phyloP scores from a whole-genome alignment of 2,888 invertebrate genomes.

The Bembecia ichneumoniformis region DNA sequence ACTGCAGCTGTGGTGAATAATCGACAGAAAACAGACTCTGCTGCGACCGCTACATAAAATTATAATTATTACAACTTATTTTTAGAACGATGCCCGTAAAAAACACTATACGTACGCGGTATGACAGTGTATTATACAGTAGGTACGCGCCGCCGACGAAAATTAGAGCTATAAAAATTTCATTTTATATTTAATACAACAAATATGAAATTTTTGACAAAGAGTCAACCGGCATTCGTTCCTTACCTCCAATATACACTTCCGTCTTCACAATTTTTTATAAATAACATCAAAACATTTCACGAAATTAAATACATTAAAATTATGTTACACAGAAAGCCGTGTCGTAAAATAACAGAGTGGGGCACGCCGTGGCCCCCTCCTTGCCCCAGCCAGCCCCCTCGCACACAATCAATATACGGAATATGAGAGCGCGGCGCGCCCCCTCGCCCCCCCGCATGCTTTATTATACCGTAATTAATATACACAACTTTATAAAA shows the following conservation, averaged over 20 bases:
- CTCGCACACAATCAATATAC: constrained; percentile 74
- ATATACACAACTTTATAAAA: constrained; percentile 67
- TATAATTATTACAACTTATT: constrained; percentile 74
- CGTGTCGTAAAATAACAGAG: constrained; percentile 74
- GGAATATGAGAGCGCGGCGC: constrained; percentile 73
- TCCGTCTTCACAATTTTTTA: constrained; percentile 66
- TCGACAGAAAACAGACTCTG: constrained; percentile 65
- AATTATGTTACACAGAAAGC: constrained; percentile 73
- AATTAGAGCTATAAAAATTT: constrained; percentile 63
- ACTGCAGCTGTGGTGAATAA: constrained; percentile 41
- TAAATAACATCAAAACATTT: constrained; percentile 71
- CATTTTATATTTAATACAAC: constrained; percentile 54
- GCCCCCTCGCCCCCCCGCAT: constrained; percentile 70
- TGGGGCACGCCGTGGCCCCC: constrained; percentile 73
- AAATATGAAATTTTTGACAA: constrained; percentile 41
- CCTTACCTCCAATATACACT: constrained; percentile 64
- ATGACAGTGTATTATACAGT: constrained; percentile 70
- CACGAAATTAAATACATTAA: constrained; percentile 67
- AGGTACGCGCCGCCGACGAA: constrained; percentile 70
- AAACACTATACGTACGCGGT: constrained; percentile 73
- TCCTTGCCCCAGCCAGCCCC: constrained; percentile 68
- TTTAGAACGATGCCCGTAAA: constrained; percentile 74
- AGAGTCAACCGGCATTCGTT: constrained; percentile 40
- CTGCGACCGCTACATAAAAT: constrained; percentile 71
- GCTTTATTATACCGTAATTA: constrained; percentile 73